A percentile compares a stretch with the other conserved stretches of the same genome.
phyloP scores from a whole-genome alignment of 2,797 vertebrate species.

The Cyclopterus lumpus region DNA sequence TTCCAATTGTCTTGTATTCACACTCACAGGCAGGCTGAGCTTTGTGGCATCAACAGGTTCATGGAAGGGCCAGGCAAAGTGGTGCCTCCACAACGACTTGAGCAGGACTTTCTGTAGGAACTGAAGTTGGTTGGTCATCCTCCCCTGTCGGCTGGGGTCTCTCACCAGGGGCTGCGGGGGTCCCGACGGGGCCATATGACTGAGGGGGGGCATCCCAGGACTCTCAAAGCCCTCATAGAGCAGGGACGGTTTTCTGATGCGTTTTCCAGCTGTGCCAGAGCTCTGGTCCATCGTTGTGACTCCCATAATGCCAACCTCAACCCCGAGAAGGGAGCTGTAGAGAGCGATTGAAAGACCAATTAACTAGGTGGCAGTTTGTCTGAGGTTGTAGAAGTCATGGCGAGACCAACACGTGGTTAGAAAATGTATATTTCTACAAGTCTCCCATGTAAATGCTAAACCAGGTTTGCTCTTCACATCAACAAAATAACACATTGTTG shows the following conservation, averaged over 20 bases:
- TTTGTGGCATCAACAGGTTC: constrained; percentile 92
- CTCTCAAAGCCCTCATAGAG: constrained; percentile 96
- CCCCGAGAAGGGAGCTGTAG: constrained; percentile 79
- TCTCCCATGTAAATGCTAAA: neutral
- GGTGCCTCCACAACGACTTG: constrained; percentile 94
- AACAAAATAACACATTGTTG: neutral
- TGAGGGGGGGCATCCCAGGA: constrained; percentile 85
- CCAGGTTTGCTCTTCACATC: neutral
- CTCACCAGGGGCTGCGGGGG: constrained; percentile 85
- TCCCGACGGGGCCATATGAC: constrained; percentile 74
- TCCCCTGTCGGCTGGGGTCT: constrained; percentile 88
- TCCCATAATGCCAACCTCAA: constrained; percentile 73
- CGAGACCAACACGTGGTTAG: neutral
- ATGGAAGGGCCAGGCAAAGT: constrained; percentile 96
- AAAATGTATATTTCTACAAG: neutral
- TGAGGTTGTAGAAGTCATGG: neutral
- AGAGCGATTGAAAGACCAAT: constrained; percentile 47
- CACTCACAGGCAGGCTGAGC: constrained; percentile 90
- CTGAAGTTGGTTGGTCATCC: constrained; percentile 93
- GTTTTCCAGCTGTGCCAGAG: constrained; percentile 87
- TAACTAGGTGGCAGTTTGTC: neutral
- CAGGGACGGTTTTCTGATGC: constrained; percentile 94
- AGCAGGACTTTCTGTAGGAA: constrained; percentile 93
- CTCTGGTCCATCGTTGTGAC: constrained; percentile 79
- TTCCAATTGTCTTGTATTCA: fast-evolving